A percentile compares a stretch with the other conserved stretches of the same genome.
Evolutionary conservation across 2,888 invertebrate species (phyloP).

Genomic region (Margaritifera margaritifera): DNA sequence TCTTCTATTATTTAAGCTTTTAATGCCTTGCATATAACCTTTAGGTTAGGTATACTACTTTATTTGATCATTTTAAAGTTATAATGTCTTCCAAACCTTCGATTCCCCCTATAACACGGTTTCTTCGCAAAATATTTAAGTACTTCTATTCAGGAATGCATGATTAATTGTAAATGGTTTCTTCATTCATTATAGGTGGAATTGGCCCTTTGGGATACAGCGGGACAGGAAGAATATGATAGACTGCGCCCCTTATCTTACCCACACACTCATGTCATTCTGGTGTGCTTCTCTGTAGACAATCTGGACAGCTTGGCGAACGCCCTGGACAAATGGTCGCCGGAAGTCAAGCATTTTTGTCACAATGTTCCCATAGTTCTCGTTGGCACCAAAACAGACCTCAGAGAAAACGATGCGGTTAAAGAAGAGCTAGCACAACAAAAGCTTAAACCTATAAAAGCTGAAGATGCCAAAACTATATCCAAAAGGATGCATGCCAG

Average conservation of each 20-base stretch:
- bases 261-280: conserved; percentile 25
- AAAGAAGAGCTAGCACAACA: background rate
- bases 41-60: no score
- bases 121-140: no score
- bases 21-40: no score
- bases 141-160: background rate
- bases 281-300: conserved; percentile 32
- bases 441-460: conserved; percentile 2
- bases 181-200: conserved; percentile 9
- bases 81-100: no score
- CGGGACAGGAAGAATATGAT: conserved; percentile 38
- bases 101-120: no score
- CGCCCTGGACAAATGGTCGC: conserved; percentile 27
- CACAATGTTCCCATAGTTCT: conserved; percentile 24
- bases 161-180: background rate
- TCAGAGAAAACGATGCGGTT: conserved; percentile 11
- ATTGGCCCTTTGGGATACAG: conserved; percentile 16
- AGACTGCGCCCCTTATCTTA: conserved; percentile 33
- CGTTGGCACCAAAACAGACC: conserved; percentile 35
- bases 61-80: no score
- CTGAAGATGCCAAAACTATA: conserved; percentile 15
- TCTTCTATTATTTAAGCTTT: no score
- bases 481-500: conserved; percentile 19
- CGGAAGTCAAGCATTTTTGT: conserved; percentile 32
- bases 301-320: conserved; percentile 29